phyloP scores from a whole-genome alignment of 2,797 vertebrate species.

The Lagocephalus sceleratus region DNA sequence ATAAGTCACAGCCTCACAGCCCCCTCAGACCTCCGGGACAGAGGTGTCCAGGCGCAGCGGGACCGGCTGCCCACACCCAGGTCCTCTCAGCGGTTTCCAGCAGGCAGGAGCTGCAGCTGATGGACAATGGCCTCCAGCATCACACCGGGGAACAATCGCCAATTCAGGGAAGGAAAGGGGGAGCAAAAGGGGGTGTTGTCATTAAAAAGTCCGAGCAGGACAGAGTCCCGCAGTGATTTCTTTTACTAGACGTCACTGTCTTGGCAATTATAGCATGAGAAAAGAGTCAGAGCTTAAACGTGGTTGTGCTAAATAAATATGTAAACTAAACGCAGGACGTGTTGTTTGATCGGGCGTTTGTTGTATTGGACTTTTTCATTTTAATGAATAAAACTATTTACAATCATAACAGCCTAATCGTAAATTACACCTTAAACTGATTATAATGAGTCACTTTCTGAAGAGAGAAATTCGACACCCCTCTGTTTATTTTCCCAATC shows the following conservation, averaged over 20 bases:
- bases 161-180: slow-evolving; percentile 64
- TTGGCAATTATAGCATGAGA: neutral
- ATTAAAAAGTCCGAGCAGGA: slow-evolving; percentile 67
- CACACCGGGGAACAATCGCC: slow-evolving; percentile 75
- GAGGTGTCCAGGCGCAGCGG: slow-evolving; percentile 32
- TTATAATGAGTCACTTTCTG: no score
- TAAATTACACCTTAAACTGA: no score
- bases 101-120: slow-evolving; percentile 56
- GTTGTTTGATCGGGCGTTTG: no score
- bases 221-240: slow-evolving; percentile 74
- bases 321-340: no score
- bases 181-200: slow-evolving; percentile 57
- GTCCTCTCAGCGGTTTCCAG: slow-evolving; percentile 55
- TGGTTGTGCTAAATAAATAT: no score
- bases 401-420: no score
- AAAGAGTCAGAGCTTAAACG: slow-evolving; percentile 14
- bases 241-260: slow-evolving; percentile 71
- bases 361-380: no score
- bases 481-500: neutral
- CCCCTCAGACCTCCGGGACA: no score
- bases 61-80: slow-evolving; percentile 43
- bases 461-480: no score
- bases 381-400: no score
- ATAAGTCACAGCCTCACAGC: no score
- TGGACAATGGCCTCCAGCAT: slow-evolving; percentile 75